phyloP scores from a whole-genome alignment of 2,113 vertebrate species.

The Phainopepla nitens region DNA sequence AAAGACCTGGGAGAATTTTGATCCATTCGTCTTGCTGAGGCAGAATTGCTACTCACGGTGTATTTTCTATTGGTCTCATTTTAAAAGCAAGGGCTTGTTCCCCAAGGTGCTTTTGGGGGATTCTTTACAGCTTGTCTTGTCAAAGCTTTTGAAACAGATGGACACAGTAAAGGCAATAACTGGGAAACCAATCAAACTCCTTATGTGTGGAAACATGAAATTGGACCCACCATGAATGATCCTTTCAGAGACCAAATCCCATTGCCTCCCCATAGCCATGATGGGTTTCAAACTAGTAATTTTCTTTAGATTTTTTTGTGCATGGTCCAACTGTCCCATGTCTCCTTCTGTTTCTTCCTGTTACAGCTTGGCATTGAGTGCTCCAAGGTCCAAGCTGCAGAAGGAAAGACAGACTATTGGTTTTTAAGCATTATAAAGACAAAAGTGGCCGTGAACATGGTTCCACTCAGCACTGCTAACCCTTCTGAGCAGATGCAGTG shows the following conservation, averaged over 20 bases:
- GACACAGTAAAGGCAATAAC: not conserved
- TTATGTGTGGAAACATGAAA: not conserved
- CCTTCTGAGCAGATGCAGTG: not conserved
- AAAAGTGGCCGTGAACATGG: not conserved
- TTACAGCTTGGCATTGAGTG: not conserved
- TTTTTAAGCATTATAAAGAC: not conserved
- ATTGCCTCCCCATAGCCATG: not conserved
- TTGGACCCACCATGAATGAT: not conserved
- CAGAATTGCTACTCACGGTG: not conserved
- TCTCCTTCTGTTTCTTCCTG: not conserved
- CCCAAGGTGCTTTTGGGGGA: not conserved
- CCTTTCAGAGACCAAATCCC: not conserved
- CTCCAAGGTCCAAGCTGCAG: not conserved
- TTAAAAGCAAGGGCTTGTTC: not conserved
- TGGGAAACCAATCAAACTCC: not conserved
- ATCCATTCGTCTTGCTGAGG: not conserved
- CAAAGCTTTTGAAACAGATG: constrained; percentile 1
- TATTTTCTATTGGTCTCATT: not conserved
- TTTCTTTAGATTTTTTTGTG: not conserved
- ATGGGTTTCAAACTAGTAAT: not conserved
- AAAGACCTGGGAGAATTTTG: not conserved
- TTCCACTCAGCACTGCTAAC: not conserved
- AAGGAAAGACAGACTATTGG: not conserved
- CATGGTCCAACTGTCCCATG: not conserved
- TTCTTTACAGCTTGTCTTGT: not conserved